Evolutionary conservation across 2,888 invertebrate species (phyloP).

Genomic region (Steinernema hermaphroditum): DNA sequence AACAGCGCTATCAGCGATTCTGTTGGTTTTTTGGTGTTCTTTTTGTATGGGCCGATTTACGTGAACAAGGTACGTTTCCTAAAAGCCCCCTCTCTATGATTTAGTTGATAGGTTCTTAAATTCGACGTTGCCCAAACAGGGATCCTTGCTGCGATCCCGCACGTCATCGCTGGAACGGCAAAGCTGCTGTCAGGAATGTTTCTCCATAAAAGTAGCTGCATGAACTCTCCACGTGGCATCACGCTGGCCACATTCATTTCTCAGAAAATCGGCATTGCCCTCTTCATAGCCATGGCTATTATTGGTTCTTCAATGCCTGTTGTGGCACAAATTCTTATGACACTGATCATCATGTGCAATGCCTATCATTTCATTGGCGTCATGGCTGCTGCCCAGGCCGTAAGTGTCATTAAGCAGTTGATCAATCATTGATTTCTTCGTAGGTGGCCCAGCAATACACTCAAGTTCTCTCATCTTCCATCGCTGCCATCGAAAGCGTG

Average conservation of each 20-base stretch:
- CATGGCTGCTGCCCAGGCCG: background rate
- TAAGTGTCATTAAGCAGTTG: background rate
- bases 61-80: conserved; percentile 4
- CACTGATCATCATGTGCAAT: conserved; percentile 47
- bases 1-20: conserved; percentile 6
- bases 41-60: conserved; percentile 19
- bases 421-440: background rate
- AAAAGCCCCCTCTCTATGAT: background rate
- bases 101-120: conserved; percentile 1
- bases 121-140: background rate
- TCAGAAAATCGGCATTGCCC: conserved; percentile 46
- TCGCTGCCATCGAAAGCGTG: background rate
- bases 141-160: background rate
- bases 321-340: conserved; percentile 52
- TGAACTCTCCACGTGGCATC: conserved; percentile 32
- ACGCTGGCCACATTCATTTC: conserved; percentile 46
- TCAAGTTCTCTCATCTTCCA: background rate
- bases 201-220: background rate
- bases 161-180: background rate
- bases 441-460: background rate
- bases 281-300: conserved; percentile 47
- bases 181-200: background rate
- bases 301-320: conserved; percentile 23
- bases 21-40: background rate
- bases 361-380: conserved; percentile 53